These are phyloP conservation scores for Halcyon leucocephala DNA, from an alignment of 2,797 vertebrate species.

Conservation along the genomic window DNA sequence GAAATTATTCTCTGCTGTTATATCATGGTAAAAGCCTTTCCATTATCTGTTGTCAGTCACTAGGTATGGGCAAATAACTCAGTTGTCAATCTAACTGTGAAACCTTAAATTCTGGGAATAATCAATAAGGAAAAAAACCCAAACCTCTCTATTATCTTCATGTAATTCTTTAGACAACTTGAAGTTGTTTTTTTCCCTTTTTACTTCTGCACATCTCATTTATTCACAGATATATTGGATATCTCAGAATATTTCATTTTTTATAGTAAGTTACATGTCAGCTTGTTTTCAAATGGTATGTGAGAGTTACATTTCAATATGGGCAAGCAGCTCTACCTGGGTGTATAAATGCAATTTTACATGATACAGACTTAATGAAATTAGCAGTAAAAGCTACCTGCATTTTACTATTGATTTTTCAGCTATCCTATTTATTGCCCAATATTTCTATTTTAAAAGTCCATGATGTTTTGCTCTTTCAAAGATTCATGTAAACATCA, in stretches of 20 bases:
- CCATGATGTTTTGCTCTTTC: constrained; percentile 39
- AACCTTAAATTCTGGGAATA: constrained; percentile 81
- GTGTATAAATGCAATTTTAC: constrained; percentile 34
- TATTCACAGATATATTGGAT: constrained; percentile 65
- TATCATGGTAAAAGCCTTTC: constrained; percentile 87
- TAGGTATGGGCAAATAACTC: constrained; percentile 87
- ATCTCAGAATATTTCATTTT: constrained; percentile 70
- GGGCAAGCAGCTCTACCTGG: constrained; percentile 26
- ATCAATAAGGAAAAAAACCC: constrained; percentile 82
- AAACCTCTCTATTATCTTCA: constrained; percentile 66
- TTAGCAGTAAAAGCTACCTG: constrained; percentile 59
- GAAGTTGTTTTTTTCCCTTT: constrained; percentile 58
- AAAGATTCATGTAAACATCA: neutral
- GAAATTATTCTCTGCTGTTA: constrained; percentile 90
- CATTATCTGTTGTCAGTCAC: constrained; percentile 90
- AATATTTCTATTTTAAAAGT: constrained; percentile 63
- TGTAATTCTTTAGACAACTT: constrained; percentile 59
- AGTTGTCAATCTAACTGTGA: constrained; percentile 87
- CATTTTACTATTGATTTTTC: constrained; percentile 73
- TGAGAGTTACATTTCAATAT: constrained; percentile 47
- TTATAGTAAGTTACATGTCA: constrained; percentile 60
- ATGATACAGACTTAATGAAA: constrained; percentile 66
- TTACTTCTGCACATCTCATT: constrained; percentile 68
- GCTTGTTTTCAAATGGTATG: constrained; percentile 55
- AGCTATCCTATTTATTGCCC: constrained; percentile 64